Evolutionary conservation across 1,140 invertebrate species (phyloP).

Genomic region (Pomacea maculata): DNA sequence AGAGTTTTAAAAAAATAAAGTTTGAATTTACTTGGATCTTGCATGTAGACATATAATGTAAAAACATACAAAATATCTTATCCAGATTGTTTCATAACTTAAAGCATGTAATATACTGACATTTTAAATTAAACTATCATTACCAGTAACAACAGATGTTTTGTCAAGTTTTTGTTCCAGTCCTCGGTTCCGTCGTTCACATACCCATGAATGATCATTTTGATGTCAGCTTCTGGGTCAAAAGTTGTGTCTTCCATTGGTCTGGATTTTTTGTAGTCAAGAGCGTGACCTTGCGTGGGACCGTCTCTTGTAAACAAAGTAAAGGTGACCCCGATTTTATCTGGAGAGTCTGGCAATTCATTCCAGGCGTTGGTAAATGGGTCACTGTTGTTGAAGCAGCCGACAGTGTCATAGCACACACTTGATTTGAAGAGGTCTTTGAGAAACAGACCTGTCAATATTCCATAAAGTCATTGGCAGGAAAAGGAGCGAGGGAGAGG

Average conservation of each 20-base stretch:
- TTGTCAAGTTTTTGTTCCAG: constrained; percentile 28
- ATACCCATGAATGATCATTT: constrained; percentile 42
- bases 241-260: constrained; percentile 25
- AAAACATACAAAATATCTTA: background rate
- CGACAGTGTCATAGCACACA: constrained; percentile 88
- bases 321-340: constrained; percentile 77
- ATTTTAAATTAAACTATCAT: background rate
- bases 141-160: constrained; percentile 30
- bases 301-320: constrained; percentile 66
- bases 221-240: constrained; percentile 24
- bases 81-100: background rate
- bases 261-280: constrained; percentile 21
- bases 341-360: constrained; percentile 84
- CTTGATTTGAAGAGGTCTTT: constrained; percentile 5
- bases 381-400: constrained; percentile 91
- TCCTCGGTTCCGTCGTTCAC: constrained; percentile 24
- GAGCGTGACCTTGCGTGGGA: constrained; percentile 33
- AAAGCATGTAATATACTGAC: background rate
- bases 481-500: no score
- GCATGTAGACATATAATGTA: background rate
- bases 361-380: constrained; percentile 70
- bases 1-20: no score
- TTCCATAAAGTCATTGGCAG: no score
- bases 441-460: background rate
- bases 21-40: background rate